phyloP scores from a whole-genome alignment of 2,797 vertebrate species.

The Brachyalestes nurse region DNA sequence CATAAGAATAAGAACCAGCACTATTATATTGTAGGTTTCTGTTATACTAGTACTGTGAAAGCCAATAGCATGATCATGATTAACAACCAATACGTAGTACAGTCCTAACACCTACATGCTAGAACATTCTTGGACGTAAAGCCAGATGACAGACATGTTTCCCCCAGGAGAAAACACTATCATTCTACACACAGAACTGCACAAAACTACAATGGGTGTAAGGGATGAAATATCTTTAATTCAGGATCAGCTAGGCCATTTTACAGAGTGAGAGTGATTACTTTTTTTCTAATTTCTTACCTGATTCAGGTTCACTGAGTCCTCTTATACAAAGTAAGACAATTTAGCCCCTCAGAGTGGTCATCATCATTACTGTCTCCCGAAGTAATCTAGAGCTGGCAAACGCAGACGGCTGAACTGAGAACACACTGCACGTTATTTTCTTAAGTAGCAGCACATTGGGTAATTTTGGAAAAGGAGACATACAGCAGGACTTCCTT shows the following conservation, averaged over 20 bases:
- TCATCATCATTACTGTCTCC: conserved; percentile 33
- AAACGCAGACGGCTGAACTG: conserved; percentile 6
- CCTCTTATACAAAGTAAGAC: conserved; percentile 9
- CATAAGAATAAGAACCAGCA: too few relatives aligned
- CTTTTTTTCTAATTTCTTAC: neutral
- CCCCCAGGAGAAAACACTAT: neutral
- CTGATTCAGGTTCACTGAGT: neutral
- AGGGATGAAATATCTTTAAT: neutral
- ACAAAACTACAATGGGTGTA: neutral
- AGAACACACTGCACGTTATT: neutral
- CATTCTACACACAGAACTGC: neutral
- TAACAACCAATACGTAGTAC: neutral
- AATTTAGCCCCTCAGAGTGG: conserved; percentile 6
- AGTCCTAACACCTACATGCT: neutral
- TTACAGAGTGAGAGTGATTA: neutral
- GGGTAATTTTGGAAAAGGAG: neutral
- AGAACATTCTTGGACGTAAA: neutral
- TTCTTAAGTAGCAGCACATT: conserved; percentile 24
- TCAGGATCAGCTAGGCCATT: neutral
- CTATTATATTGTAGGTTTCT: too few relatives aligned
- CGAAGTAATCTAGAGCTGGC: neutral
- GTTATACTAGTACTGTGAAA: neutral
- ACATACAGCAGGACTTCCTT: neutral
- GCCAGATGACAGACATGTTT: neutral
- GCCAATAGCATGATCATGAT: neutral